phyloP scores from a whole-genome alignment of 2,888 invertebrate genomes.

The Nomada ferruginata region DNA sequence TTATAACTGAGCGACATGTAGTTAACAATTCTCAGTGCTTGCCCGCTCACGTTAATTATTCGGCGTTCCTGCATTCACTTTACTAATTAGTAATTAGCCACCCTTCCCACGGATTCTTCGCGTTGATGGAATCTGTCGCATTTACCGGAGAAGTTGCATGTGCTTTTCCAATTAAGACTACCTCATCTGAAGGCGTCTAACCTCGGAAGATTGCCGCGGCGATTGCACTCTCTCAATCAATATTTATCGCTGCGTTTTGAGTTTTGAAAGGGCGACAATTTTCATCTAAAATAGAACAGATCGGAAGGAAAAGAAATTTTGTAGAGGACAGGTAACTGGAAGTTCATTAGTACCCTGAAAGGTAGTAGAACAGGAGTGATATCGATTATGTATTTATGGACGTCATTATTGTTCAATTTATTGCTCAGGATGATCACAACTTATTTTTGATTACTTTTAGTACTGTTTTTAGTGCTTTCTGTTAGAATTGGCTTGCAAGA shows the following conservation, averaged over 20 bases:
- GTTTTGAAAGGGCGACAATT: neutral
- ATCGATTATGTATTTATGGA: constrained; percentile 5
- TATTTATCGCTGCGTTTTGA: neutral
- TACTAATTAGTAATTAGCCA: constrained; percentile 59
- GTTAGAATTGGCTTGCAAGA: neutral
- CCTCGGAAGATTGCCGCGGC: constrained; percentile 12
- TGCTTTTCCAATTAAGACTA: constrained; percentile 49
- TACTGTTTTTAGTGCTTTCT: neutral
- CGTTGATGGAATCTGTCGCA: constrained; percentile 47
- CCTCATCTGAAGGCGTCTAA: constrained; percentile 18
- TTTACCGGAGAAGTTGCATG: constrained; percentile 29
- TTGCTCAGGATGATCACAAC: neutral
- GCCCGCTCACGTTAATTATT: constrained; percentile 46
- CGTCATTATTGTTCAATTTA: neutral
- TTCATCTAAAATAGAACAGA: neutral
- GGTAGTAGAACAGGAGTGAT: neutral
- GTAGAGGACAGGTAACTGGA: neutral
- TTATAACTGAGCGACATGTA: constrained; percentile 23
- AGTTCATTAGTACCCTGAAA: neutral
- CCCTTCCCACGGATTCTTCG: constrained; percentile 43
- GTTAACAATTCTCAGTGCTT: constrained; percentile 30
- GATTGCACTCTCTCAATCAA: constrained; percentile 11
- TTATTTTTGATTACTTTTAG: neutral
- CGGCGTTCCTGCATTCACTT: constrained; percentile 40
- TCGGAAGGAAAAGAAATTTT: constrained; percentile 20